Evolutionary conservation across 2,888 invertebrate species (phyloP).

Genomic region (Strigamia transsilvanica): DNA sequence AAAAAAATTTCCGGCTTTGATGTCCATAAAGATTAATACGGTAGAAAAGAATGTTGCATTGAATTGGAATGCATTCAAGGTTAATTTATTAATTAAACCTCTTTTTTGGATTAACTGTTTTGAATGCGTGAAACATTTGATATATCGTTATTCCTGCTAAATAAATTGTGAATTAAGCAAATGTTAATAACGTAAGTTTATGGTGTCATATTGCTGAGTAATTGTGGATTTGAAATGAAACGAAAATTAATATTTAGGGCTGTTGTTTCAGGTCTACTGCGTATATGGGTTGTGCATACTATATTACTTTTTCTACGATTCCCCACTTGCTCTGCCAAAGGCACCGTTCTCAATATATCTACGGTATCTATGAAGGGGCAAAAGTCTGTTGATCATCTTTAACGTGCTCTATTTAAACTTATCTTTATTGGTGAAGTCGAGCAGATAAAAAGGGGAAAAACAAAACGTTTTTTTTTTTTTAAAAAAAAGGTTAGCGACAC

Average conservation of each 20-base stretch:
- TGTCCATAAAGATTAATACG: no score
- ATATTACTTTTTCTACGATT: neutral
- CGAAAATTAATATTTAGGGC: constrained; percentile 22
- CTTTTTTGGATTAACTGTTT: no score
- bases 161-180: neutral
- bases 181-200: neutral
- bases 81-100: no score
- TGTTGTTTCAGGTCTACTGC: constrained; percentile 43
- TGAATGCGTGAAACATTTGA: no score
- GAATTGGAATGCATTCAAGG: no score
- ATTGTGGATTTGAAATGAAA: constrained; percentile 15
- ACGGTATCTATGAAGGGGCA: neutral
- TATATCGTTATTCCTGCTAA: neutral
- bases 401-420: constrained; percentile 22
- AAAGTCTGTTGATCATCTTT: constrained; percentile 26
- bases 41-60: no score
- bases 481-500: no score
- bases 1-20: no score
- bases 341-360: constrained; percentile 39
- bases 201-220: neutral
- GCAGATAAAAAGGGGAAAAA: neutral
- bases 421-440: neutral
- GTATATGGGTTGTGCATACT: constrained; percentile 1
- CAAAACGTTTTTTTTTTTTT: neutral
- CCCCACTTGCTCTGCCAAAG: constrained; percentile 26